Conservation (phyloP, 2,888 invertebrate genomes). For the Lysandra coridon region DNA sequence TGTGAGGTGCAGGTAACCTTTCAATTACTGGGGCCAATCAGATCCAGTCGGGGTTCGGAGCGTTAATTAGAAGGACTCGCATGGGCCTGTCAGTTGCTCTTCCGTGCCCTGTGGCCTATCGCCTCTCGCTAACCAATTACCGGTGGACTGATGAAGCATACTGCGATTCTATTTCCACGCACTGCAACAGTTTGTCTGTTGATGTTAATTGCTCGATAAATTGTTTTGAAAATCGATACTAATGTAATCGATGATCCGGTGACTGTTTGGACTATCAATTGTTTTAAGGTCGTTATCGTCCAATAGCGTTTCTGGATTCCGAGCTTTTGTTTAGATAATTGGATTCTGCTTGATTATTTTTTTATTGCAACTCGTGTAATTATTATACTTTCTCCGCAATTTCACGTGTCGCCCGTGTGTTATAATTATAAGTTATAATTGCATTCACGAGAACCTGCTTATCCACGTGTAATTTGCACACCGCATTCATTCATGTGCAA, state of each 20-base stretch:
- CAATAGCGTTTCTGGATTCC: background rate
- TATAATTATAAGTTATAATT: constrained; percentile 21
- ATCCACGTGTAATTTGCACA: constrained; percentile 1
- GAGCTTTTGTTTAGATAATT: background rate
- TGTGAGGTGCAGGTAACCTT: constrained; percentile 47
- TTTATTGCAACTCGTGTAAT: constrained; percentile 31
- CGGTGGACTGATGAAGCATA: constrained; percentile 63
- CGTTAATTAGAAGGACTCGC: constrained; percentile 64
- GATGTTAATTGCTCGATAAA: constrained; percentile 13
- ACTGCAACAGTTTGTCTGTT: background rate
- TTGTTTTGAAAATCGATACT: constrained; percentile 15
- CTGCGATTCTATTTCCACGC: constrained; percentile 34
- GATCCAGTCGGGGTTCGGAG: constrained; percentile 49
- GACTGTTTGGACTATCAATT: background rate
- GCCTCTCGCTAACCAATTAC: constrained; percentile 70
- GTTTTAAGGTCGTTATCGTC: background rate
- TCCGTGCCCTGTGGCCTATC: constrained; percentile 56
- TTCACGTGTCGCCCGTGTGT: constrained; percentile 22
- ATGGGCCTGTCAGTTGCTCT: constrained; percentile 51
- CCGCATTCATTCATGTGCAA: background rate
- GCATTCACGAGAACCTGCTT: constrained; percentile 15
- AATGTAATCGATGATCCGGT: background rate
- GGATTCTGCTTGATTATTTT: constrained; percentile 30
- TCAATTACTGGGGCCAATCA: constrained; percentile 57
- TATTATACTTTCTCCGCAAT: constrained; percentile 34